Conservation (phyloP, 1,140 invertebrate species). For the Solenopsis fugax region DNA sequence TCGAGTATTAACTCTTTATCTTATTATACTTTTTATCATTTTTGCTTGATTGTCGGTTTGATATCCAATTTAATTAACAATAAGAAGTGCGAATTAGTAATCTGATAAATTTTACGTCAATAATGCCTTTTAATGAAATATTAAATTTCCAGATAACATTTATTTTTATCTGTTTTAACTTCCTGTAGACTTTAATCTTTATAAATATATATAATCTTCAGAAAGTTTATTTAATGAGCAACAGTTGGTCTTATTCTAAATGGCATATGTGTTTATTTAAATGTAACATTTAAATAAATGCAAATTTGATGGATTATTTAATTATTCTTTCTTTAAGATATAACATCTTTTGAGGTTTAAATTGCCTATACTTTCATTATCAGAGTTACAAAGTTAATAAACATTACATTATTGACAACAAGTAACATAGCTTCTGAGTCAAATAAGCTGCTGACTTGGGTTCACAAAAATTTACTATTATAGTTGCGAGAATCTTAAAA, state of each 20-base stretch:
- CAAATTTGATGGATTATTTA: background rate
- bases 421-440: background rate
- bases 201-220: background rate
- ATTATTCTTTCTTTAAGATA: background rate
- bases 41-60: background rate
- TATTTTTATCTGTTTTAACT: background rate
- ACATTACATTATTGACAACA: background rate
- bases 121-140: background rate
- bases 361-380: background rate
- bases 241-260: background rate
- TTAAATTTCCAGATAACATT: too few relatives aligned
- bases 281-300: conserved; percentile 9
- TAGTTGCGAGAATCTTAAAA: background rate
- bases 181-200: background rate
- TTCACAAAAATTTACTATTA: background rate
- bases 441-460: background rate
- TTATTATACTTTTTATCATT: conserved; percentile 25
- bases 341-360: background rate
- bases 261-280: background rate
- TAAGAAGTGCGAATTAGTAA: background rate
- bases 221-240: background rate
- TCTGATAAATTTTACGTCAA: background rate
- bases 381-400: background rate
- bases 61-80: background rate
- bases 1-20: background rate